These are phyloP conservation scores for Sarcophaga subvicina DNA, from an alignment of 2,888 invertebrate species.

Conservation along the genomic window DNA sequence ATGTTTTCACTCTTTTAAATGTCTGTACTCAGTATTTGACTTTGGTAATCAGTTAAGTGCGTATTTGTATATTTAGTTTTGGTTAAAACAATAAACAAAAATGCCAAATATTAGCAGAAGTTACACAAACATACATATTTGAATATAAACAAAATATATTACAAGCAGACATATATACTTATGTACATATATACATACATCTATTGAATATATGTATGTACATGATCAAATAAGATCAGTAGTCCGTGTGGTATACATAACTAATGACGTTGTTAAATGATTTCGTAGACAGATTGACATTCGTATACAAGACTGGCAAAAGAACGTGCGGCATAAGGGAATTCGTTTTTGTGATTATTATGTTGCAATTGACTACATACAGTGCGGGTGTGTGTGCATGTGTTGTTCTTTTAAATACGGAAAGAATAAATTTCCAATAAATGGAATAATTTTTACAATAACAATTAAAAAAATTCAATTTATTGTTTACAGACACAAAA, in stretches of 20 bases:
- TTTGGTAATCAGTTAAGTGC: conserved; percentile 13
- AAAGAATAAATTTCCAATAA: conserved; percentile 11
- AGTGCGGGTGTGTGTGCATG: not conserved
- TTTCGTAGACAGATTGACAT: conserved; percentile 67
- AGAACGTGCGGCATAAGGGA: conserved; percentile 40
- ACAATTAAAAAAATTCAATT: conserved; percentile 18
- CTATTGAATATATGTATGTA: not conserved
- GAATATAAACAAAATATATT: not conserved
- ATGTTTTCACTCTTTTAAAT: not conserved
- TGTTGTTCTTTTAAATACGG: not conserved
- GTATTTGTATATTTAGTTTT: conserved; percentile 21
- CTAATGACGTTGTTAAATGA: conserved; percentile 65
- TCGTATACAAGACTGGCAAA: conserved; percentile 39
- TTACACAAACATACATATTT: conserved; percentile 1
- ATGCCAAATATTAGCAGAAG: conserved; percentile 64
- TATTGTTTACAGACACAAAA: not conserved
- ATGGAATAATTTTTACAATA: conserved; percentile 29
- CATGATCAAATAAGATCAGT: not conserved
- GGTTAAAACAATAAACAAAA: conserved; percentile 47
- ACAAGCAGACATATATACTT: not conserved
- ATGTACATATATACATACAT: conserved; percentile 12
- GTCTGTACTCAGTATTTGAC: not conserved
- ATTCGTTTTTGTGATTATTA: conserved; percentile 4
- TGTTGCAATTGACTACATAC: not conserved
- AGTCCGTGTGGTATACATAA: not conserved